Conservation (phyloP, 2,888 invertebrate species). For the Camptogramma bilineatum region DNA sequence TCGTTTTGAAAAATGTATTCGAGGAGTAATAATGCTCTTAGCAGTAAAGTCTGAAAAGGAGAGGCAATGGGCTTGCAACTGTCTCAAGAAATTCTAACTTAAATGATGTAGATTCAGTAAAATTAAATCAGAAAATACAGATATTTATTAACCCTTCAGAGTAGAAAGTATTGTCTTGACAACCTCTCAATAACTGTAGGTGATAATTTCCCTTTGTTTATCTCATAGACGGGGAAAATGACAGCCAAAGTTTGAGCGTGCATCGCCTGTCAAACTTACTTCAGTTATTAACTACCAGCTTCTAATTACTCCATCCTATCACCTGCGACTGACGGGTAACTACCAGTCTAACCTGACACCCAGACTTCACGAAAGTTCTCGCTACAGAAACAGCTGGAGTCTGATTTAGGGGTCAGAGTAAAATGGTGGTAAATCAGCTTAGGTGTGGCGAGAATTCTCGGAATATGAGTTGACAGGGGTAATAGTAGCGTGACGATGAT, state of each 20-base stretch:
- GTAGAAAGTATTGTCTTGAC: conserved; percentile 11
- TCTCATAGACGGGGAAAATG: conserved; percentile 34
- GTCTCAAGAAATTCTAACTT: no score
- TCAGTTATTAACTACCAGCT: conserved; percentile 77
- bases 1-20: not conserved
- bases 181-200: conserved; percentile 11
- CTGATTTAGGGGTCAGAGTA: conserved; percentile 45
- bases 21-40: not conserved
- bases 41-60: not conserved
- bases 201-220: conserved; percentile 25
- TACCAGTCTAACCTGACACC: conserved; percentile 53
- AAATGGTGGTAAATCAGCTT: conserved; percentile 47
- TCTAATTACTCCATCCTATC: conserved; percentile 82
- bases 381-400: conserved; percentile 29
- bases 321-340: conserved; percentile 80
- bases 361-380: conserved; percentile 29
- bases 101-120: not conserved
- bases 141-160: not conserved
- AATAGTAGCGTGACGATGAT: conserved; percentile 61
- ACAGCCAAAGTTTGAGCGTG: conserved; percentile 45
- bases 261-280: conserved; percentile 70
- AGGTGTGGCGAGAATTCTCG: conserved; percentile 53
- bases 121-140: not conserved
- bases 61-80: no score
- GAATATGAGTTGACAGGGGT: conserved; percentile 69